A percentile compares a stretch with the other conserved stretches of the same genome.
These are phyloP conservation scores for Hassar affinis DNA, from an alignment of 2,113 vertebrate genomes.

Conservation along the genomic window DNA sequence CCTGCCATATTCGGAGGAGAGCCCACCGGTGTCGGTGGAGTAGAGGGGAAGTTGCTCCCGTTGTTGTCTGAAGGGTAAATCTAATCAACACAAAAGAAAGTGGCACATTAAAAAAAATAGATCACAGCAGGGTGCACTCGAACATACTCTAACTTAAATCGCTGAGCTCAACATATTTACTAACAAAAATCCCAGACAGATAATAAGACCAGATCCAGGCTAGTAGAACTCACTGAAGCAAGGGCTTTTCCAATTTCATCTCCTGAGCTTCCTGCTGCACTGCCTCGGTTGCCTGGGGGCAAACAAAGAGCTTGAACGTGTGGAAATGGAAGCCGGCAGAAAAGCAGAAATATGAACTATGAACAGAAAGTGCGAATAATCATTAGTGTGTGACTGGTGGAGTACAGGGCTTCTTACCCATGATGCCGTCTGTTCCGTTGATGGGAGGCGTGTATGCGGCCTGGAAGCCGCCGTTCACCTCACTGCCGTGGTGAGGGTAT, in stretches of 20 bases:
- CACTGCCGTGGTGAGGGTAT: slow-evolving; percentile 87
- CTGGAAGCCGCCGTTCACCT: slow-evolving; percentile 85
- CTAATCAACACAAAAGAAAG: slow-evolving; percentile 64
- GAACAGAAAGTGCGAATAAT: background rate
- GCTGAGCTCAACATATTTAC: background rate
- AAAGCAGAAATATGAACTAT: no score
- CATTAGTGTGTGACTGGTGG: background rate
- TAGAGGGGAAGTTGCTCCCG: slow-evolving; percentile 88
- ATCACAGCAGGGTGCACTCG: background rate
- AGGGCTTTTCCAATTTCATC: slow-evolving; percentile 96
- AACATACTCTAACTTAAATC: background rate
- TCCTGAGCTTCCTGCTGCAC: slow-evolving; percentile 86
- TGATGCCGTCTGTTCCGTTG: slow-evolving; percentile 74
- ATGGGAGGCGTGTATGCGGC: slow-evolving; percentile 80
- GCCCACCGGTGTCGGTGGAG: slow-evolving; percentile 88
- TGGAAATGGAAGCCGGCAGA: background rate
- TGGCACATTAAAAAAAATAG: background rate
- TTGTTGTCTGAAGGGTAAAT: slow-evolving; percentile 94
- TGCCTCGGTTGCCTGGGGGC: slow-evolving; percentile 78
- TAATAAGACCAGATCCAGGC: background rate
- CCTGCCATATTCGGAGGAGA: slow-evolving; percentile 93
- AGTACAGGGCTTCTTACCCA: slow-evolving; percentile 69
- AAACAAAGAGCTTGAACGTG: background rate
- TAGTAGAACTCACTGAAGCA: slow-evolving; percentile 83
- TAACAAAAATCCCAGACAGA: background rate